Base-by-base conservation (phyloP, 2,113 vertebrate species). In the Mixornis gularis region DNA sequence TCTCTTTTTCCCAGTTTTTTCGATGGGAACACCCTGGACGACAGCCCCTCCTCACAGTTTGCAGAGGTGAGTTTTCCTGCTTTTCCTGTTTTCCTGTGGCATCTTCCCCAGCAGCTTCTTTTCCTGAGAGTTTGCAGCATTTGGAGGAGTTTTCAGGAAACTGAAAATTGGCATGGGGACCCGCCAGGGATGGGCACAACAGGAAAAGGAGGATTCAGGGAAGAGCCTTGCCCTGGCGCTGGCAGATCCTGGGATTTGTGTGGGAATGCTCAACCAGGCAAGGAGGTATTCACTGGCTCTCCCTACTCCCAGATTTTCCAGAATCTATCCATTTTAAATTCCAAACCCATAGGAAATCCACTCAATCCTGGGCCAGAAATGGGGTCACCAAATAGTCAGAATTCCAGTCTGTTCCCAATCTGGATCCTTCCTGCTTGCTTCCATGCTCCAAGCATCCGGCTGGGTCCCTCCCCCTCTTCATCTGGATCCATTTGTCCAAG, bases 111-210 rank as follows among this genome's bases (percentile, higher is more conserved):
- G 55, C 44, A 51, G 25, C 26, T 71, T 13, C 26, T 82, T 53
- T n/a, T 51, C 32, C 38, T 34, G 24, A 29, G 29, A n/a, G 8
- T 38, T 46, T 48, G 12, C 16, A 8, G 36, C 13, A 17, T 53
- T 19, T 69, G 6, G 4, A 19, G 19, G 9, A 29, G 3, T 36
- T 58, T 65, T 25, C 11, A 17, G 43, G 43, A 25, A 4, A 6
- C 18, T 29, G 12, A 60, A 60, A 43, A 60, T 48, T 25, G 12
- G 12, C 15, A 4, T 48, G 48, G 53, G 24, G 53, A 27, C 9
- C 30, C 13, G 0, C 44, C 19, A 34, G 53, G 36, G 34, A n/a
- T 48, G 22, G n/a, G 48, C 17, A 7, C 0, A 0, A n/a, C 14
- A 15, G 40, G 41, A 64, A 10, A 12, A 46, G 12, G n/a, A 40